Evolutionary conservation across 2,888 invertebrate genomes (phyloP).

Genomic region (Aspidiotus rigidus): DNA sequence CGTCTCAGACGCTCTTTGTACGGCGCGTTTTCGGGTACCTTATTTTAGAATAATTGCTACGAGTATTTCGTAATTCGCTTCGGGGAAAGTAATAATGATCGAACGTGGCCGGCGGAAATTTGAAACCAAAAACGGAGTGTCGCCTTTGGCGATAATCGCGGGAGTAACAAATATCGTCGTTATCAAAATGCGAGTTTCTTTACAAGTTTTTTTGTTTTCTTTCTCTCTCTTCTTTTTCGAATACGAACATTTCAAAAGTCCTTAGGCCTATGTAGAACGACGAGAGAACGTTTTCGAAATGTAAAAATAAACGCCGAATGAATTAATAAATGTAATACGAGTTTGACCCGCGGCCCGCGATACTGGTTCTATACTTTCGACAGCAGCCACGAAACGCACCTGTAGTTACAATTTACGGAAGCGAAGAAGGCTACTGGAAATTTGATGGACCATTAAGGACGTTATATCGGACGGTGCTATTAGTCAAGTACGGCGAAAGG

Average conservation of each 20-base stretch:
- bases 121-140: constrained; percentile 2
- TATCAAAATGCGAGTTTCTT: too few species aligned
- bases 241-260: too few species aligned
- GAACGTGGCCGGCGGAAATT: constrained; percentile 2
- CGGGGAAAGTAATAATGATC: neutral
- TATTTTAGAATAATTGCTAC: too few species aligned
- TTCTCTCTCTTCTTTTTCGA: too few species aligned
- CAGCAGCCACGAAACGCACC: neutral
- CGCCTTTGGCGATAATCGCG: neutral
- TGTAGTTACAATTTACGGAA: neutral
- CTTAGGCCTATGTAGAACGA: neutral
- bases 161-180: too few species aligned
- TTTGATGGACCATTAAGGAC: constrained; percentile 31
- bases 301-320: constrained; percentile 32
- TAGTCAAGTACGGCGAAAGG: too few species aligned
- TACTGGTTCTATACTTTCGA: constrained; percentile 10
- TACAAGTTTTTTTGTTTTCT: neutral
- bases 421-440: constrained; percentile 27
- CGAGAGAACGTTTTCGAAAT: constrained; percentile 26
- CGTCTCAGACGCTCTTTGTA: too few species aligned
- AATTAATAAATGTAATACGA: constrained; percentile 32
- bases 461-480: neutral
- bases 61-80: too few species aligned
- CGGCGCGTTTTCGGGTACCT: too few species aligned
- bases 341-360: constrained; percentile 17